A percentile compares a stretch with the other conserved stretches of the same genome.
These are phyloP conservation scores for Bufo bufo DNA, from an alignment of 2,113 vertebrate species.

Conservation along the genomic window DNA sequence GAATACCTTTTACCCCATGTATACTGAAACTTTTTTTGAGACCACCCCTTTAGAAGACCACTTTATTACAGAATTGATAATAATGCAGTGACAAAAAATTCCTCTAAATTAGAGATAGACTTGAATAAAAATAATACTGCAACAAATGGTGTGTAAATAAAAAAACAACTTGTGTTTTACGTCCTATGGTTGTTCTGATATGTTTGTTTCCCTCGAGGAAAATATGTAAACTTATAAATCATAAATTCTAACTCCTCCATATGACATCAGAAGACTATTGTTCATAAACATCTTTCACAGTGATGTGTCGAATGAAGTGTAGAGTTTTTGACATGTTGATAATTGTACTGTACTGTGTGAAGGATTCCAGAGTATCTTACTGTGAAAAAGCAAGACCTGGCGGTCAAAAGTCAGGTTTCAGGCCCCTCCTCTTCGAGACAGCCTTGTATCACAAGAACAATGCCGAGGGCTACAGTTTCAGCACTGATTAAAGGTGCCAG, in stretches of 20 bases:
- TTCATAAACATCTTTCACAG: slow-evolving; percentile 18
- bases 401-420: slow-evolving; percentile 14
- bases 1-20: background rate
- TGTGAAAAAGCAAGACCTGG: slow-evolving; percentile 19
- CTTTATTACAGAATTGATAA: too few species aligned
- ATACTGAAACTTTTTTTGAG: too few species aligned
- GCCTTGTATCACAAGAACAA: slow-evolving; percentile 46
- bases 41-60: too few species aligned
- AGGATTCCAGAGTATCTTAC: background rate
- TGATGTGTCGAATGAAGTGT: slow-evolving; percentile 28
- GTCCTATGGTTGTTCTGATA: background rate
- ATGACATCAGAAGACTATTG: slow-evolving; percentile 33
- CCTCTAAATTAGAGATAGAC: too few species aligned
- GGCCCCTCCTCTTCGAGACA: background rate
- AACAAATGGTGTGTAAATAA: too few species aligned
- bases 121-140: too few species aligned
- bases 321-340: slow-evolving; percentile 29
- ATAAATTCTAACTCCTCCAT: background rate
- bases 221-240: slow-evolving; percentile 30
- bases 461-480: slow-evolving; percentile 41
- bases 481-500: slow-evolving; percentile 23
- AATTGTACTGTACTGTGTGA: background rate
- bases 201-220: background rate
- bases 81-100: too few species aligned
- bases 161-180: too few species aligned